Evolutionary conservation across 2,888 invertebrate genomes (phyloP).

Genomic region (Lasioglossum figueresi): DNA sequence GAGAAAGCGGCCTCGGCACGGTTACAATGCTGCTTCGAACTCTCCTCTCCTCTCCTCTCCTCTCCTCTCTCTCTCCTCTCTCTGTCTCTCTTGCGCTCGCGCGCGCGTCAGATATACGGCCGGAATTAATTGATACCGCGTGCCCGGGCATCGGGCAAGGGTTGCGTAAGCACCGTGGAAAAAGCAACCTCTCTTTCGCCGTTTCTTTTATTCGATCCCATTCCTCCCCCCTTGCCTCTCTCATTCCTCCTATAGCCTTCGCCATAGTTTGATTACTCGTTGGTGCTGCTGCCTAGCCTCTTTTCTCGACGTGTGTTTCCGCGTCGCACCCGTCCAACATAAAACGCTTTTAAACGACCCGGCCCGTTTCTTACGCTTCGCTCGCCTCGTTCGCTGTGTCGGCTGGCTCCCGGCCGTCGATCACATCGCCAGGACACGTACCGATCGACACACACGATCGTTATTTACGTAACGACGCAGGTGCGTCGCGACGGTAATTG

Average conservation of each 20-base stretch:
- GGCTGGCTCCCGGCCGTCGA: constrained; percentile 43
- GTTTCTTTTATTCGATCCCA: not conserved
- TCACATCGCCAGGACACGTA: constrained; percentile 37
- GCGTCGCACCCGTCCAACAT: constrained; percentile 8
- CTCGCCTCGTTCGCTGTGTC: not conserved
- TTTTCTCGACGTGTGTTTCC: constrained; percentile 14
- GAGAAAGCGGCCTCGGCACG: constrained; percentile 47
- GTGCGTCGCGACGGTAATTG: constrained; percentile 29
- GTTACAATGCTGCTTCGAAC: constrained; percentile 41
- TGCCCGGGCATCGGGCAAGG: constrained; percentile 78
- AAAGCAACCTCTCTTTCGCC: constrained; percentile 49
- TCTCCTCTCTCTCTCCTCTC: constrained; percentile 10
- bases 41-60: constrained; percentile 1
- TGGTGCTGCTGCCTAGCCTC: not conserved
- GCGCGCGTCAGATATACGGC: constrained; percentile 56
- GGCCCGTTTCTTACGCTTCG: constrained; percentile 58
- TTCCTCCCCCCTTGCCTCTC: not conserved
- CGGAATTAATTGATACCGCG: constrained; percentile 82
- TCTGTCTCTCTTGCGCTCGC: constrained; percentile 24
- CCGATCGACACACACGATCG: constrained; percentile 30
- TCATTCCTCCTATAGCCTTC: not conserved
- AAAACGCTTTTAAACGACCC: constrained; percentile 49
- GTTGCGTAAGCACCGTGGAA: constrained; percentile 81
- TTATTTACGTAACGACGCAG: constrained; percentile 34
- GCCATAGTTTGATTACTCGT: constrained; percentile 1